Base-by-base conservation (phyloP, 92 coral and sea anemone species). In the Epizoanthus ramosus region DNA sequence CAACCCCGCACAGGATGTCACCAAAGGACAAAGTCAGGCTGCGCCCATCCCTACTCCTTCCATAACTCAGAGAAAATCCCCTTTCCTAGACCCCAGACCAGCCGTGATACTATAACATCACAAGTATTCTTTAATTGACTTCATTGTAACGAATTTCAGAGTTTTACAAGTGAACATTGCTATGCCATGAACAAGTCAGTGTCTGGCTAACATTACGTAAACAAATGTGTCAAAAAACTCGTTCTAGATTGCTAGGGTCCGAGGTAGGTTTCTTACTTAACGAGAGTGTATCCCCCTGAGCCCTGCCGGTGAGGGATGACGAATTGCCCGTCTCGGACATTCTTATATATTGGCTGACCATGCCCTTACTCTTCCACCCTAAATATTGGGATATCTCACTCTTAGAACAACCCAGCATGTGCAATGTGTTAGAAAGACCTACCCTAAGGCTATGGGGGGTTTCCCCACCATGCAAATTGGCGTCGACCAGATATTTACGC, bases 401-500 rank as follows among this genome's bases (percentile, higher is more conserved):
- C 56, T 18, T 74, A 1, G 74, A 83, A 70, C 91, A 88, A 58
- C 82, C 87, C 10, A 88, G 13, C 53, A 83, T 60, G 12, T 59
- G 24, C 25, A 84, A 52, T n/a, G 91, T 88, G 63, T 52, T 79
- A 18, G 85, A 88, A 39, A 88, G 83, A 64, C 88, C 91, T 64
- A 88, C 91, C 57, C 85, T 58, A 58, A 83, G 73, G 47, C 87
- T 83, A 28, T 87, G 91, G 18, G 87, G 91, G 54, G 91, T 87
- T 57, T 83, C 76, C 2, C 85, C 81, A 1, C 54, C 64, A 39
- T 54, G 16, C 8, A 82, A 8, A 4, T 59, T 69, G 15, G 90
- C 87, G 31, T 75, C 84, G 1, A 71, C 21, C 16, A 87, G 79
- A 57, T 87, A 57, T 57, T 58, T 65, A 22, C 91, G 84, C 52